Conservation (phyloP, 2,888 invertebrate species). For the Bellardia bayeri region DNA sequence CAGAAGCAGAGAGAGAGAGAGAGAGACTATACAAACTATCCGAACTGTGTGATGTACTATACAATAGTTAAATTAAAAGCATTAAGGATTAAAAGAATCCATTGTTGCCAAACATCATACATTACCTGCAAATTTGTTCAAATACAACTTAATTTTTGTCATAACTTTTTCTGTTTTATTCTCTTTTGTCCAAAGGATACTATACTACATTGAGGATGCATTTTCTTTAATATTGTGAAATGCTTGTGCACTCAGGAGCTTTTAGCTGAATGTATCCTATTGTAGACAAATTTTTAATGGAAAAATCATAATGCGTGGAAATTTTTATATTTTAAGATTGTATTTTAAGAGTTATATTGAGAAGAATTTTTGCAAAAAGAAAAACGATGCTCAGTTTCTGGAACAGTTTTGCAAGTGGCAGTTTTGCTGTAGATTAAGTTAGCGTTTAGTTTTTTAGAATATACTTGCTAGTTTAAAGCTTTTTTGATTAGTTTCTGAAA, state of each 20-base stretch:
- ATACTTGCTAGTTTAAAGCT: too few relatives aligned
- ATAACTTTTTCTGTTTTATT: background rate
- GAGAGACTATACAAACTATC: background rate
- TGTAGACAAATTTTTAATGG: background rate
- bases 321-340: background rate
- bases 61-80: background rate
- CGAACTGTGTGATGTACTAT: background rate
- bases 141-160: background rate
- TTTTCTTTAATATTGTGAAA: background rate
- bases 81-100: background rate
- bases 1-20: background rate
- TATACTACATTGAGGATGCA: background rate
- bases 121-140: background rate
- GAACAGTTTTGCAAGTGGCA: background rate
- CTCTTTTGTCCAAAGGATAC: background rate
- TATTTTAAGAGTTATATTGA: background rate
- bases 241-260: background rate
- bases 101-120: background rate
- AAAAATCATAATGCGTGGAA: background rate
- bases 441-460: too few relatives aligned
- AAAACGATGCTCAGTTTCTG: background rate
- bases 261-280: background rate
- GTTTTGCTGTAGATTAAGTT: too few relatives aligned
- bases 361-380: too few relatives aligned
- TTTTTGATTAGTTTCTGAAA: background rate